These are phyloP conservation scores for Lepidocyrtinus sp. DNA, from an alignment of 2,888 invertebrate genomes.

Conservation along the genomic window DNA sequence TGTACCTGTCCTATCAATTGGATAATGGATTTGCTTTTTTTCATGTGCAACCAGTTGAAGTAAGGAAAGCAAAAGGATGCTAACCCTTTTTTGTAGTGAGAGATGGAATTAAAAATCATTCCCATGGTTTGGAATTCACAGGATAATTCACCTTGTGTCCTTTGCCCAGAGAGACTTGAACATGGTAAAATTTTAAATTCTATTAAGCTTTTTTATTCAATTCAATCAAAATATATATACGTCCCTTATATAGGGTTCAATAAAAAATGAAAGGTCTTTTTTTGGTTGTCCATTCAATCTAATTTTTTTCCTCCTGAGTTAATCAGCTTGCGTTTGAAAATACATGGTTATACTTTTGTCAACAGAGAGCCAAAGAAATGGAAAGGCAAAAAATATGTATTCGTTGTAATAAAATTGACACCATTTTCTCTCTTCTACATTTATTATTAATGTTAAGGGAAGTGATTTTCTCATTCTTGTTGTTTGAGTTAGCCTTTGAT, in stretches of 20 bases:
- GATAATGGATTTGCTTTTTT: slow-evolving; percentile 25
- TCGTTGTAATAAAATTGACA: slow-evolving; percentile 13
- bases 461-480: too few species aligned
- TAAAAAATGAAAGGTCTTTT: background rate
- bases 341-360: slow-evolving; percentile 10
- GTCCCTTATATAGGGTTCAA: background rate
- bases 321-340: slow-evolving; percentile 40
- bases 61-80: background rate
- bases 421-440: background rate
- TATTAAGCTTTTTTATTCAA: slow-evolving; percentile 1
- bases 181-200: slow-evolving; percentile 12
- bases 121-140: slow-evolving; percentile 1
- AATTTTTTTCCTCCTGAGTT: slow-evolving; percentile 28
- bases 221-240: slow-evolving; percentile 21
- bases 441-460: slow-evolving; percentile 6
- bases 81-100: slow-evolving; percentile 34
- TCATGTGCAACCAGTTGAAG: slow-evolving; percentile 30
- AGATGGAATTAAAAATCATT: slow-evolving; percentile 27
- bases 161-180: background rate
- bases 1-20: slow-evolving; percentile 43
- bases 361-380: background rate
- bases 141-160: background rate
- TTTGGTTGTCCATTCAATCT: slow-evolving; percentile 25
- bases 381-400: too few species aligned
- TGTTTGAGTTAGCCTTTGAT: too few species aligned